Evolutionary conservation across 2,797 vertebrate genomes (phyloP), one percentile per base, ranked within the genome.

Genomic region (Babyrousa celebensis): DNA sequence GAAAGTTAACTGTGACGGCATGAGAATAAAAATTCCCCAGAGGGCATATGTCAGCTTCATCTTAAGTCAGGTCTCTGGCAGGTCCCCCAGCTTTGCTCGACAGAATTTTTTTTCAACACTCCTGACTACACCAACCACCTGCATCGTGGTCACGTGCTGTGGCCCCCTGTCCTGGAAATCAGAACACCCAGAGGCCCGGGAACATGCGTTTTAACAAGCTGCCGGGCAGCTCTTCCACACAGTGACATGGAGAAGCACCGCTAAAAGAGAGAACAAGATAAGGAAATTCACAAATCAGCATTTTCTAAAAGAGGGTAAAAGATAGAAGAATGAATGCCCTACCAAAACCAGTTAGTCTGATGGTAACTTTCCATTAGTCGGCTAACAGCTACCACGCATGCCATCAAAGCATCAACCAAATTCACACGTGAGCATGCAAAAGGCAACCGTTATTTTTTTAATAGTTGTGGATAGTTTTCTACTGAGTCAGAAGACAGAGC

Each of bases 381-480:
- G 65, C 75, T 0, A 10, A 4, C 0, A 3, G 0, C 25, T 11
- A 1, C 21, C n/a, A 9, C 0, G 65, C 36, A 2, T 0, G 63
- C 23, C 8, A 1, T 29, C 48, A 32, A 8, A 20, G 65, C 12
- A 1, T 0, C 3, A 0, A 3, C 7, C 12, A 2, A 0, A 48
- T 2, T 58, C 72, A 54, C 23, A 10, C 0, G 8, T 4, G 43
- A 63, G 63, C 79, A 12, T 1, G 60, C 21, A 3, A 5, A 63
- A 21, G 58, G 3, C 74, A 32, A 11, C 2, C 0, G 5, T 10
- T 12, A 36, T 12, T 29, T 29, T 23, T 52, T 48, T 15, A 32
- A 43, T 6, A 4, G 1, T 0, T 23, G 21, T 29, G 80, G 85
- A 4, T 68, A 11, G 15, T 54, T 70, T 40, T 77, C 67, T 18